Percentiles rank a stretch among this genome's conserved stretches.
These are phyloP conservation scores for Paraescarpia echinospica DNA, from an alignment of 1,140 invertebrate genomes.

Conservation along the genomic window DNA sequence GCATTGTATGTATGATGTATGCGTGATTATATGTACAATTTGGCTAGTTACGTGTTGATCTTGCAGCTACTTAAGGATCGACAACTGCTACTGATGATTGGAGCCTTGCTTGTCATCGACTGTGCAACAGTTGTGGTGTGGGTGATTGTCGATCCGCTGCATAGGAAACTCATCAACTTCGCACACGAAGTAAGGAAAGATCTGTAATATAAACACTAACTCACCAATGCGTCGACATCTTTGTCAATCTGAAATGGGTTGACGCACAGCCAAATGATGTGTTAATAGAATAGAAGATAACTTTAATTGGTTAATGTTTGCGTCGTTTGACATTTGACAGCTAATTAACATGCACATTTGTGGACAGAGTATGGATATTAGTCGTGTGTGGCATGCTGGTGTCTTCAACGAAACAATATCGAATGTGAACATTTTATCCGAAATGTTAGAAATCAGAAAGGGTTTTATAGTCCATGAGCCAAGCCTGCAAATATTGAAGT, in stretches of 20 bases:
- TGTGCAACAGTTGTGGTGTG: constrained; percentile 93
- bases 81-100: constrained; percentile 96
- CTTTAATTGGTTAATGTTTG: too few relatives aligned
- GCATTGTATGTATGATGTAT: background rate
- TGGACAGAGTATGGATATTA: too few relatives aligned
- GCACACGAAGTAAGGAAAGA: constrained; percentile 63
- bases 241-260: background rate
- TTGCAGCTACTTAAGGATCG: constrained; percentile 93
- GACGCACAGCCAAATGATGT: background rate
- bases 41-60: constrained; percentile 11
- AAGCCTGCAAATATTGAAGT: too few relatives aligned
- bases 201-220: background rate
- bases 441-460: too few relatives aligned
- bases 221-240: background rate
- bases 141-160: constrained; percentile 94
- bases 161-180: constrained; percentile 78
- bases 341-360: too few relatives aligned
- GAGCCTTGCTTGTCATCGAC: constrained; percentile 87
- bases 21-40: background rate
- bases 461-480: too few relatives aligned
- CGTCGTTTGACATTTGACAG: too few relatives aligned
- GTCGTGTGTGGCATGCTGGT: too few relatives aligned
- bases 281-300: background rate
- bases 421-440: too few relatives aligned
- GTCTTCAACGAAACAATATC: too few relatives aligned